Conservation (phyloP, 2,797 vertebrate genomes). For the Tokudaia muenninki region DNA sequence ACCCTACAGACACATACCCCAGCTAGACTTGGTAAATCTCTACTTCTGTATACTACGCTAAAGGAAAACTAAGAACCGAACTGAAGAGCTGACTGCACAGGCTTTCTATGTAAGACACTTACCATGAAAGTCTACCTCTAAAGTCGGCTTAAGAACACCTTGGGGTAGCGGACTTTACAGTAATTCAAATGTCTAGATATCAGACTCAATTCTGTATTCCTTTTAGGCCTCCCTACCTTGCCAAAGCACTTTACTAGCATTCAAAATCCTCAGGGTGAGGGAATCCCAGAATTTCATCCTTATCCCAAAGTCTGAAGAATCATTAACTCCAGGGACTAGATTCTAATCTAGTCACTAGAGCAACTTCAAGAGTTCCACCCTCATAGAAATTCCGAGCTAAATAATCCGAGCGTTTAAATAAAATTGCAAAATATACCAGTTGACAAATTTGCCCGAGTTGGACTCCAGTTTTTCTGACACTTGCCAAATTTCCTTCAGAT, state of each 20-base stretch:
- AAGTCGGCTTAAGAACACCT: neutral
- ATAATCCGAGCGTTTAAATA: neutral
- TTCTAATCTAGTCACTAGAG: neutral
- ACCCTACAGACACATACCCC: neutral
- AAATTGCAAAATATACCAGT: neutral
- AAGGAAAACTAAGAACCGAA: neutral
- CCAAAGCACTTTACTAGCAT: neutral
- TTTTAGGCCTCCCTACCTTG: neutral
- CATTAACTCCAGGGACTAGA: neutral
- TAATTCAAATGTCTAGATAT: neutral
- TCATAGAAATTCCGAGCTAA: conserved; percentile 19
- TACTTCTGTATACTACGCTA: neutral
- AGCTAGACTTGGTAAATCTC: neutral
- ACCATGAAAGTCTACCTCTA: neutral
- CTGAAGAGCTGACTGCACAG: neutral
- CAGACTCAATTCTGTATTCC: neutral
- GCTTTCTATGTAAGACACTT: neutral
- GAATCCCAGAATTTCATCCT: neutral
- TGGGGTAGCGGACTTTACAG: neutral
- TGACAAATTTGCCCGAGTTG: conserved; percentile 5
- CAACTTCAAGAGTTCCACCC: neutral
- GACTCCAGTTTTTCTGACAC: neutral
- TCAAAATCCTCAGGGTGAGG: neutral
- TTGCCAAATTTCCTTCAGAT: neutral
- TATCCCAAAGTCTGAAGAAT: neutral